Evolutionary conservation across 2,113 vertebrate species (phyloP), one percentile per base, ranked within the genome.

Genomic region (Xerus inauris): DNA sequence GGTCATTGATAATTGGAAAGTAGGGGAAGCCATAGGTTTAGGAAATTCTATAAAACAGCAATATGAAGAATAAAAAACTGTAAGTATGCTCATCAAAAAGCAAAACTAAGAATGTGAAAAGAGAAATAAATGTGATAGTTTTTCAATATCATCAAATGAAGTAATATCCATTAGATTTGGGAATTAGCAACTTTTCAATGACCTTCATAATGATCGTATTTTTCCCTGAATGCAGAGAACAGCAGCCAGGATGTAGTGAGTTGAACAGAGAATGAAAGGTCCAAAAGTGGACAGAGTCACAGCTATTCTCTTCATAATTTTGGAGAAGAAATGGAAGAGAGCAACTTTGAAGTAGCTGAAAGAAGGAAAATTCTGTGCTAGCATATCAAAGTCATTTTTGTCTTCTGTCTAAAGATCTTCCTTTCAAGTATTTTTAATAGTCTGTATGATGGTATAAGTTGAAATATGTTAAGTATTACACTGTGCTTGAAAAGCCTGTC

Each of bases 311-410:
- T 40, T 94, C 77, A 87, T 40, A 93, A 89, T 91, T 79, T 28
- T 86, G 65, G 75, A 96, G 91, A 83, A 94, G 81, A 93, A 95
- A 97, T 80, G 64, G 22, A 84, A 87, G 19, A 89, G 32, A 87
- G 30, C 24, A 84, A 84, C 92, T 97, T 96, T 97, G 94, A 97
- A 97, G 80, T 69, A 10, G 20, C 72, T 93, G 65, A 96, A 95
- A 95, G 75, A 96, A 87, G 38, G 32, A 82, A 88, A 95, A 45
- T 13, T 81, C 82, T 97, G 51, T 92, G 28, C 38, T 83, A n/a
- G 64, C 20, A 88, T 92, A 96, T 94, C 92, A 97, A 97, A 95
- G 96, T 57, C 89, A 97, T 93, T 97, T 97, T 98, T 87, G 93
- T 95, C 89, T 96, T 95, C 47, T 72, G 13, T 59, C 30, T 87